Evolutionary conservation across 2,888 invertebrate species (phyloP), one percentile per base, ranked within the genome.

Genomic region (Seladonia tumulorum): DNA sequence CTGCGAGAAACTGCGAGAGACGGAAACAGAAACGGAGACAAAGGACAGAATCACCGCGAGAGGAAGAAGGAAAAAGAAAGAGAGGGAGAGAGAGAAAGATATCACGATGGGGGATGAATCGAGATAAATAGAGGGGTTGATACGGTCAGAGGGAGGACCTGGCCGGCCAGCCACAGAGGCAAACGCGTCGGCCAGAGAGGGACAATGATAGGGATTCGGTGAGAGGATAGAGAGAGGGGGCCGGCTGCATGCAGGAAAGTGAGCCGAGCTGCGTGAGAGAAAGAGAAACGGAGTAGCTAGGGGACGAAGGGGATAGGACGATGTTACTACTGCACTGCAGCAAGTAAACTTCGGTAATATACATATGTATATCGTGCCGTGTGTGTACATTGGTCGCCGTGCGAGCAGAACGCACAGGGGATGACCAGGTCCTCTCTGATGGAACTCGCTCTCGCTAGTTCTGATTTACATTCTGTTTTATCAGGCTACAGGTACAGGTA

Each of bases 321-420:
- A 76, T 87, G 88, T 91, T 88, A 87, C 91, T 80, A 90, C 90
- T 91, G 90, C 90, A 90, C 78, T 90, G 91, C 90, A 90, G 85
- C 87, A 91, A 88, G 90, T 87, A 90, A 90, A 90, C 90, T 91
- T 90, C 80, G 87, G 81, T 81, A 74, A 82, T 89, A 79, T 84
- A 87, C 83, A 85, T 88, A 79, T 82, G 82, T 84, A 83, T 78
- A 81, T 82, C 66, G 79, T 57, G n/a, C 72, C 42, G 29, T 72
- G 71, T 82, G 83, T 81, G 82, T 76, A 78, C 78, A 86, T 79
- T 78, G 75, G 77, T 39, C 78, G 35, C 7, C 57, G 71, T 25
- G 74, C 29, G 68, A 76, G 66, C 42, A 25, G n/a, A 53, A 73
- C 81, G 73, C 81, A 76, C 81, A 76, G 72, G 76, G 73, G 35